Percentiles rank a stretch among this genome's conserved stretches.
Evolutionary conservation across 2,888 invertebrate species (phyloP).

Genomic region (Tinea trinotella): DNA sequence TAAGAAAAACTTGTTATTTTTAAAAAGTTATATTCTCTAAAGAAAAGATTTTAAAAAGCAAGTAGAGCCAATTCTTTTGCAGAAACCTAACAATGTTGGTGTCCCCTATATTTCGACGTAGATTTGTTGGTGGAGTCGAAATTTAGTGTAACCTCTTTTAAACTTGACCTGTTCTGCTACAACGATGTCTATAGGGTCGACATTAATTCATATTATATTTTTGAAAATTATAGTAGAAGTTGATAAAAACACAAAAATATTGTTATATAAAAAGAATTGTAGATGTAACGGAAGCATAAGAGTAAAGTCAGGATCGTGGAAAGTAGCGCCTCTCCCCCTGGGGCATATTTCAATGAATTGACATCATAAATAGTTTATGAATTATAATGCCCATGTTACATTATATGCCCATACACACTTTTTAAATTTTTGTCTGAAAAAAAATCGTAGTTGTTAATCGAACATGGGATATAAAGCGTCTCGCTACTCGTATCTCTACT

Average conservation of each 20-base stretch:
- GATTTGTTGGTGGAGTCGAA: constrained; percentile 48
- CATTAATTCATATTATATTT: neutral
- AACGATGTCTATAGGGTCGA: constrained; percentile 28
- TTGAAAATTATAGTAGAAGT: neutral
- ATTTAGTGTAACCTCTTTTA: constrained; percentile 58
- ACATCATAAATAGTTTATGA: too few relatives aligned
- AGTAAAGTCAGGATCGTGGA: too few relatives aligned
- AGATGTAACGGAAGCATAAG: too few relatives aligned
- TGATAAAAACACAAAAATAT: neutral
- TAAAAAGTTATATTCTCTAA: neutral
- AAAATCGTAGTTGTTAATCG: too few relatives aligned
- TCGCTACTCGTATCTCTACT: too few relatives aligned
- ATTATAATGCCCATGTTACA: too few relatives aligned
- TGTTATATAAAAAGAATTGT: neutral
- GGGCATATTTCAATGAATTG: too few relatives aligned
- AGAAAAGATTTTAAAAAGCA: neutral
- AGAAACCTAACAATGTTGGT: constrained; percentile 42
- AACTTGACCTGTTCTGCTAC: constrained; percentile 48
- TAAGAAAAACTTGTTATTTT: too few relatives aligned
- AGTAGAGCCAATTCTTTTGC: constrained; percentile 5
- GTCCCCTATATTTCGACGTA: constrained; percentile 41
- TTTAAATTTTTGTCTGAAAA: too few relatives aligned
- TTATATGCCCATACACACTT: too few relatives aligned
- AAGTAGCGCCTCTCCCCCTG: too few relatives aligned
- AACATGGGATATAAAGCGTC: too few relatives aligned